Evolutionary conservation across 2,797 vertebrate species (phyloP).

Genomic region (Meriones psammophilus): DNA sequence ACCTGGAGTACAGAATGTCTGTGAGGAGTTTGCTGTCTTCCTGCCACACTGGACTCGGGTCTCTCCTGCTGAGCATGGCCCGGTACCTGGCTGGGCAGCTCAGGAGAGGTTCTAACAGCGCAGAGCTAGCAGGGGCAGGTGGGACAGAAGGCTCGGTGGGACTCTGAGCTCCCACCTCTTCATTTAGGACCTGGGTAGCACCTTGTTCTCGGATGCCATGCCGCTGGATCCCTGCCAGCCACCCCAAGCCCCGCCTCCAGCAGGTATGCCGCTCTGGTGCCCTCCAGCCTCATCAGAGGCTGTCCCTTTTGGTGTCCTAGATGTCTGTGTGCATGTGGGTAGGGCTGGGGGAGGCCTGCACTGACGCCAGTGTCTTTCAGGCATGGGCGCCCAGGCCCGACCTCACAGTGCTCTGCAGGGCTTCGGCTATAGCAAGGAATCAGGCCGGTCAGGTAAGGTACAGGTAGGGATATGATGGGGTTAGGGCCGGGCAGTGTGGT

Average conservation of each 20-base stretch:
- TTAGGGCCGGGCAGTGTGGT: background rate
- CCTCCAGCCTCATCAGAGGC: accelerated
- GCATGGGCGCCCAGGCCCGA: slow-evolving; percentile 94
- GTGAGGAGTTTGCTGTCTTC: background rate
- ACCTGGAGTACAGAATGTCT: accelerated
- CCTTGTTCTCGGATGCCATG: slow-evolving; percentile 92
- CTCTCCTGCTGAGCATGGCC: background rate
- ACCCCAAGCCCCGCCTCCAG: slow-evolving; percentile 66
- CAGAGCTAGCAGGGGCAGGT: background rate
- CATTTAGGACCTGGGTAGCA: slow-evolving; percentile 90
- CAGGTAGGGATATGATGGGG: background rate
- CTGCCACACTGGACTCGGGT: background rate
- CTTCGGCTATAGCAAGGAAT: slow-evolving; percentile 94
- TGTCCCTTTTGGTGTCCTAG: background rate
- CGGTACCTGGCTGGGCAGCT: background rate
- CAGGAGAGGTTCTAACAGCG: background rate
- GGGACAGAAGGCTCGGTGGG: background rate
- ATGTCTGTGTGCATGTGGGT: accelerated
- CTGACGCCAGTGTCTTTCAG: slow-evolving; percentile 84
- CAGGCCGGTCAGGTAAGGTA: slow-evolving; percentile 84
- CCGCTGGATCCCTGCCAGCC: slow-evolving; percentile 76
- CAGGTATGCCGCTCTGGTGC: slow-evolving; percentile 69
- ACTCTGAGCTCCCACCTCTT: background rate
- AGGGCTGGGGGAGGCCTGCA: background rate
- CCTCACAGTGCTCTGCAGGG: slow-evolving; percentile 93